These are phyloP conservation scores for Ataeniobius toweri DNA, from an alignment of 2,797 vertebrate genomes.

Conservation along the genomic window DNA sequence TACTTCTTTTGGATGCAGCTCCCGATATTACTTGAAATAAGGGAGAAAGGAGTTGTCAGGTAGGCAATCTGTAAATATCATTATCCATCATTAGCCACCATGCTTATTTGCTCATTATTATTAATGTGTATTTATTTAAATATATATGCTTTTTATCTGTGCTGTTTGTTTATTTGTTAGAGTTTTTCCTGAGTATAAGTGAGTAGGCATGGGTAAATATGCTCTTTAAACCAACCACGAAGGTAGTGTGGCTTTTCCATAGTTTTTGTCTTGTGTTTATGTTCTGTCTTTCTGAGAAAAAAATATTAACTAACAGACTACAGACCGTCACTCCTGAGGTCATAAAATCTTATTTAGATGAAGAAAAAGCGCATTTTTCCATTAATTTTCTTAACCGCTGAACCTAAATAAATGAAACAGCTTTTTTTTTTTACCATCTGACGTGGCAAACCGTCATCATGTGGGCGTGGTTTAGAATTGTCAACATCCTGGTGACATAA, in stretches of 20 bases:
- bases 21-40: neutral
- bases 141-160: neutral
- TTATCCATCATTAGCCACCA: neutral
- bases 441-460: slow-evolving; percentile 71
- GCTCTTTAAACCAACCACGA: neutral
- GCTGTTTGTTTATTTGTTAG: neutral
- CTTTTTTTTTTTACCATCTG: slow-evolving; percentile 41
- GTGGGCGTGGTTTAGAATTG: slow-evolving; percentile 66
- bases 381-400: slow-evolving; percentile 24
- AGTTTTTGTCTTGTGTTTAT: neutral
- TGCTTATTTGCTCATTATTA: neutral
- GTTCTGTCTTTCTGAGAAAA: neutral
- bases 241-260: neutral
- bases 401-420: slow-evolving; percentile 40
- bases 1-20: neutral
- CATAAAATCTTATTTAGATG: accelerated
- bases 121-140: neutral
- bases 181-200: neutral
- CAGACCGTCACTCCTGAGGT: neutral
- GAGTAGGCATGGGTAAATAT: neutral
- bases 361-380: neutral
- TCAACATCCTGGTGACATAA: slow-evolving; percentile 79
- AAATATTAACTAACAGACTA: neutral
- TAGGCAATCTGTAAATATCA: too few relatives aligned
- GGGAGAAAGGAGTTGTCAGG: too few relatives aligned